Evolutionary conservation across 2,797 vertebrate species (phyloP).

Genomic region (Peromyscus attwateri): DNA sequence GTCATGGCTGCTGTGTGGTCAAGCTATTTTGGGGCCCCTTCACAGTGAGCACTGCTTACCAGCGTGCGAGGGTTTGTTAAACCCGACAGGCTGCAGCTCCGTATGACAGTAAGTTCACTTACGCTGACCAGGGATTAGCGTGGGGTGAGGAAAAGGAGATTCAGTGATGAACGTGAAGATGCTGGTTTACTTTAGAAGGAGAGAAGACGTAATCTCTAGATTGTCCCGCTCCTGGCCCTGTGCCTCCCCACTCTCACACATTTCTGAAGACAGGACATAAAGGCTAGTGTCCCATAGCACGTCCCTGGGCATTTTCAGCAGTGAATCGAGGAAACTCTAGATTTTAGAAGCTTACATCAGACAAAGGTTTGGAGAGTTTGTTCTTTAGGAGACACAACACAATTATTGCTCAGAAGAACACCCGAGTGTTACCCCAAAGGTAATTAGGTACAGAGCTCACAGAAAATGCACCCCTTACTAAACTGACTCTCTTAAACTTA

Average conservation of each 20-base stretch:
- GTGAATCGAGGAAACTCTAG: background rate
- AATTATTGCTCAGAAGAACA: conserved; percentile 14
- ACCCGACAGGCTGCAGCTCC: background rate
- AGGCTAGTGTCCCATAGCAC: background rate
- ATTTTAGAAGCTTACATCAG: conserved; percentile 22
- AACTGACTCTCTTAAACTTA: conserved; percentile 28
- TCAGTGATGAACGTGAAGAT: too few species aligned
- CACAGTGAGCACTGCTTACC: background rate
- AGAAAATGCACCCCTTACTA: conserved; percentile 10
- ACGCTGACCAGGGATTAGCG: background rate
- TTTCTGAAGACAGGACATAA: background rate
- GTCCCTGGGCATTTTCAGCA: background rate
- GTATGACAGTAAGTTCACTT: background rate
- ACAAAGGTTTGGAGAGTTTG: conserved; percentile 44
- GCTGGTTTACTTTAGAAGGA: background rate
- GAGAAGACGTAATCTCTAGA: background rate
- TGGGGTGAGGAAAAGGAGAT: background rate
- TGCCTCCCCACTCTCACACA: too few species aligned
- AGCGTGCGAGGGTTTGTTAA: background rate
- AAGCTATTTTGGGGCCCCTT: too few species aligned
- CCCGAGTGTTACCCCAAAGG: background rate
- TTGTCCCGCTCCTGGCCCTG: background rate
- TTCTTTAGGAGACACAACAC: background rate
- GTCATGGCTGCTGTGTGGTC: too few species aligned
- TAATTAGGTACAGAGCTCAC: conserved; percentile 49